phyloP scores from a whole-genome alignment of 2,797 vertebrate species.

The Tauraco hartlaubi region DNA sequence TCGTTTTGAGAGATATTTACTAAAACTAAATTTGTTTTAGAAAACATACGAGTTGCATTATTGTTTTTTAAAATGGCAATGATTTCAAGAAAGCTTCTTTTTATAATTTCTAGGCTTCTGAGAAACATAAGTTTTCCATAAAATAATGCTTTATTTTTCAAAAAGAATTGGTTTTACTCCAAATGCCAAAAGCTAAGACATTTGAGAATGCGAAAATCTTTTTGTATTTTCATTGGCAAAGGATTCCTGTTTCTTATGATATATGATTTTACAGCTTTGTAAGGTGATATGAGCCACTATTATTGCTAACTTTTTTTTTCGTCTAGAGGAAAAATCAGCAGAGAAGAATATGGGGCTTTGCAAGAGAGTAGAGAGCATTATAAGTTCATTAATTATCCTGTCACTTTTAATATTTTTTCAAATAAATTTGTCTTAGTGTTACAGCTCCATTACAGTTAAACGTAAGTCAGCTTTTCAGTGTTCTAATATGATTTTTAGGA shows the following conservation, averaged over 20 bases:
- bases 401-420: slow-evolving; percentile 22
- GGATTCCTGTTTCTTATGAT: neutral
- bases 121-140: slow-evolving; percentile 33
- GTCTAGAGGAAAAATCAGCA: neutral
- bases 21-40: neutral
- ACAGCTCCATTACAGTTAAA: slow-evolving; percentile 5
- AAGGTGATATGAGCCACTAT: slow-evolving; percentile 7
- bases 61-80: neutral
- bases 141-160: slow-evolving; percentile 13
- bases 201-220: slow-evolving; percentile 10
- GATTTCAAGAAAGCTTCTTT: neutral
- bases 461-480: neutral
- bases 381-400: slow-evolving; percentile 25
- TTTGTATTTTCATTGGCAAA: slow-evolving; percentile 39
- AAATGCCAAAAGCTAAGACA: slow-evolving; percentile 38
- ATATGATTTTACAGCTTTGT: slow-evolving; percentile 26
- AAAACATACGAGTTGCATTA: neutral
- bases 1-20: neutral
- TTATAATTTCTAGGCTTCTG: neutral
- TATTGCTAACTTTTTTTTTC: slow-evolving; percentile 45
- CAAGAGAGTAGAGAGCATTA: neutral
- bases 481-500: neutral
- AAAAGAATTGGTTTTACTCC: neutral
- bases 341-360: neutral
- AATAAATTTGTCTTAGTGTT: neutral